phyloP scores from a whole-genome alignment of 2,888 invertebrate genomes.

The Anodontia alba region DNA sequence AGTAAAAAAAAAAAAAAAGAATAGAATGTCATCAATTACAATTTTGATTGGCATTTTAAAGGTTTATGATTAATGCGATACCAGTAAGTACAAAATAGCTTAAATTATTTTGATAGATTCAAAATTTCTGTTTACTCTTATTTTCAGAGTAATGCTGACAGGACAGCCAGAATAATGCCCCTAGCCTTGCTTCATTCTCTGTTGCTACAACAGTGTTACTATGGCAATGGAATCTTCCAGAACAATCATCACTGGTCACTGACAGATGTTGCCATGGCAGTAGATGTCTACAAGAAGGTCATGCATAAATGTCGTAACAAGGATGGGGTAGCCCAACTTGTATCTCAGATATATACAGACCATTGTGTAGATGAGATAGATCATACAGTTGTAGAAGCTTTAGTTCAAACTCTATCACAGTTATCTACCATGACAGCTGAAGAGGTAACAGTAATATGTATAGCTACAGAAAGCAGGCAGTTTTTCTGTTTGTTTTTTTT shows the following conservation, averaged over 20 bases:
- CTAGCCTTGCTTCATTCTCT: constrained; percentile 79
- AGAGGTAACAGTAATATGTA: constrained; percentile 29
- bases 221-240: constrained; percentile 74
- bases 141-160: constrained; percentile 42
- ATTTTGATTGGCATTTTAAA: no score
- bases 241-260: constrained; percentile 76
- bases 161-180: constrained; percentile 69
- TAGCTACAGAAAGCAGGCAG: no score
- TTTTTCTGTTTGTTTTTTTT: no score
- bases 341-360: constrained; percentile 72
- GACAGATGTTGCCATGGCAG: constrained; percentile 75
- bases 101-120: no score
- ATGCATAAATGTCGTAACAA: constrained; percentile 56
- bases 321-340: constrained; percentile 63
- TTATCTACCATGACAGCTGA: constrained; percentile 50
- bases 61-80: no score
- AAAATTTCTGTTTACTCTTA: no score
- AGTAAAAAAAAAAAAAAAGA: no score
- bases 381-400: constrained; percentile 47
- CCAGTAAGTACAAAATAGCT: no score
- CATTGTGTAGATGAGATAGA: constrained; percentile 72
- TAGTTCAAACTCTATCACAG: constrained; percentile 62
- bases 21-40: no score
- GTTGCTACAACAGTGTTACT: constrained; percentile 78
- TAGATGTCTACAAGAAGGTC: constrained; percentile 73